Base-by-base conservation (phyloP, 2,113 vertebrate genomes). In the Camelus dromedarius region DNA sequence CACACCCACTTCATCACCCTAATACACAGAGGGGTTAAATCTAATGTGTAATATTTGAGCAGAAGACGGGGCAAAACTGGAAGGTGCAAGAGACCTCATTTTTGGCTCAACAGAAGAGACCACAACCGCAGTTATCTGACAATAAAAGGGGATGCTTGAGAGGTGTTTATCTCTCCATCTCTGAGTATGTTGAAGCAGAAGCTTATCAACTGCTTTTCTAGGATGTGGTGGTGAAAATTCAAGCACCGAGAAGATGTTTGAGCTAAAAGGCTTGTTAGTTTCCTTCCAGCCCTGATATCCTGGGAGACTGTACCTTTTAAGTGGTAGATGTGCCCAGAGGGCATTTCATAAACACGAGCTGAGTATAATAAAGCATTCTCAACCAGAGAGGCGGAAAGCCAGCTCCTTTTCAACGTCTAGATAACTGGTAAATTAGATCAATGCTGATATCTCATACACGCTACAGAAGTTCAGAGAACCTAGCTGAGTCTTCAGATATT, bases 381-480 rank as follows among this genome's bases (percentile, higher is more conserved):
- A 30, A 82, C 28, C 15, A 38, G 30, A 79, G 50, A 26, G 24
- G 28, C 32, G n/a, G 8, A 77, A 69, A 92, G 75, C 54, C 16
- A 56, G 62, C 10, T 73, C 38, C 50, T 81, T 15, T 52, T 56
- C 50, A 79, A 62, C n/a, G 11, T 75, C 91, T 46, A 58, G 56
- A 46, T 88, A 84, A 72, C 93, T 84, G 54, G 70, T 94, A 95
- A 92, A 91, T 95, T 84, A 84, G 93, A 88, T 93, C 93, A 85
- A 73, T 82, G 67, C 81, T 26, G 56, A 70, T 69, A 72, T 77
- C 72, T 24, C 67, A 14, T n/a, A 48, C 10, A n/a, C 67, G 12
- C 48, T 58, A 3, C 1, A 0, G n/a, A 76, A 92, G 70, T 92
- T 91, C 58, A 70, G 12, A 91, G 66, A 83, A 81, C 84, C 38